phyloP scores from a whole-genome alignment of 2,113 vertebrate species.

The Myodes glareolus region DNA sequence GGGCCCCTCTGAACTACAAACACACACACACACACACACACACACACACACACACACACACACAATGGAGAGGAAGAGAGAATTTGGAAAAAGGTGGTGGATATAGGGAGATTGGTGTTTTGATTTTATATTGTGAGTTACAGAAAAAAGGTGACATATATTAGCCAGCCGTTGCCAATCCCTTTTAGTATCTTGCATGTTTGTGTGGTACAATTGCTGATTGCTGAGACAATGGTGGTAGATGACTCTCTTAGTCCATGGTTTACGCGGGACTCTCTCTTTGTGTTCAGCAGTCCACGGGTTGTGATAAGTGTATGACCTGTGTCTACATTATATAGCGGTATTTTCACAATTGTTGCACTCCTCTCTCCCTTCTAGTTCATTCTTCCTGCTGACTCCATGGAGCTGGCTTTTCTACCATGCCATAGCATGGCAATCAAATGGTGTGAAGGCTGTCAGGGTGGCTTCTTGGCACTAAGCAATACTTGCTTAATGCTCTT shows the following conservation, averaged over 20 bases:
- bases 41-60: not conserved
- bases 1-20: not conserved
- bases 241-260: not conserved
- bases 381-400: not conserved
- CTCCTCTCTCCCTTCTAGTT: not conserved
- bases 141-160: not conserved
- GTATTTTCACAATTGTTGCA: not conserved
- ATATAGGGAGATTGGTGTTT: not conserved
- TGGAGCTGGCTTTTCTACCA: not conserved
- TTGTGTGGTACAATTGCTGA: not conserved
- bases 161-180: not conserved
- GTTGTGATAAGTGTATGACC: not conserved
- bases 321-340: not conserved
- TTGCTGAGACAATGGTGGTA: not conserved
- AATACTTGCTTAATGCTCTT: not conserved
- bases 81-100: not conserved
- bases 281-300: not conserved
- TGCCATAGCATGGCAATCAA: not conserved
- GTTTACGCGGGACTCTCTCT: not conserved
- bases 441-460: not conserved
- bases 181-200: not conserved
- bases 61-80: not conserved
- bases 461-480: not conserved
- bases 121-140: not conserved
- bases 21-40: not conserved